A percentile compares a stretch with the other conserved stretches of the same genome.
phyloP scores from a whole-genome alignment of 2,888 invertebrate species.

The Pycnomerus fuliginosus region DNA sequence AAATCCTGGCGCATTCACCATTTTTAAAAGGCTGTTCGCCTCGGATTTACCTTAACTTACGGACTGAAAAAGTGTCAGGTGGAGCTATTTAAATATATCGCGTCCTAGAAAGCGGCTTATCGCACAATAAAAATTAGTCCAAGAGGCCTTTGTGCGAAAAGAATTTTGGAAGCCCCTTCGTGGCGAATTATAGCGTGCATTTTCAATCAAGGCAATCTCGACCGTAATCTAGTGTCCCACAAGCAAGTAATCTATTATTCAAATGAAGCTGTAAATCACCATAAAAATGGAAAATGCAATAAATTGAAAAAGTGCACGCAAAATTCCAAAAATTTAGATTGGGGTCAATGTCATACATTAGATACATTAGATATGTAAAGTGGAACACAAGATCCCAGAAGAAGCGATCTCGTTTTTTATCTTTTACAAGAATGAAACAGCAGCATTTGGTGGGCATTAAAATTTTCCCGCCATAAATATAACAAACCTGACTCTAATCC shows the following conservation, averaged over 20 bases:
- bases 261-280: constrained; percentile 42
- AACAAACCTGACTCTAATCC: constrained; percentile 44
- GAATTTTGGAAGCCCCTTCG: too few species aligned
- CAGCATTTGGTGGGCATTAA: constrained; percentile 48
- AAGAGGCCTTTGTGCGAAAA: too few species aligned
- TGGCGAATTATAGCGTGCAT: too few species aligned
- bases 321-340: constrained; percentile 21
- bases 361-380: constrained; percentile 14
- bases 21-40: too few species aligned
- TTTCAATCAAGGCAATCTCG: constrained; percentile 38
- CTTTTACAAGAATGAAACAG: constrained; percentile 14
- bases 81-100: too few species aligned
- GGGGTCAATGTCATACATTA: not conserved
- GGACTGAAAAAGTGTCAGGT: too few species aligned
- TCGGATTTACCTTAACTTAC: too few species aligned
- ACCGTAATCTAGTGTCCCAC: constrained; percentile 36
- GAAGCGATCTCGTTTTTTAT: constrained; percentile 12
- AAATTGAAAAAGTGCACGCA: too few species aligned
- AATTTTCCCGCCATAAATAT: constrained; percentile 50
- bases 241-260: constrained; percentile 42
- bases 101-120: too few species aligned
- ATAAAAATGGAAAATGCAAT: constrained; percentile 35
- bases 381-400: constrained; percentile 3
- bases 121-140: too few species aligned
- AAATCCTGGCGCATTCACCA: too few species aligned